Evolutionary conservation across 2,113 vertebrate genomes (phyloP).

Genomic region (Silurus asotus): DNA sequence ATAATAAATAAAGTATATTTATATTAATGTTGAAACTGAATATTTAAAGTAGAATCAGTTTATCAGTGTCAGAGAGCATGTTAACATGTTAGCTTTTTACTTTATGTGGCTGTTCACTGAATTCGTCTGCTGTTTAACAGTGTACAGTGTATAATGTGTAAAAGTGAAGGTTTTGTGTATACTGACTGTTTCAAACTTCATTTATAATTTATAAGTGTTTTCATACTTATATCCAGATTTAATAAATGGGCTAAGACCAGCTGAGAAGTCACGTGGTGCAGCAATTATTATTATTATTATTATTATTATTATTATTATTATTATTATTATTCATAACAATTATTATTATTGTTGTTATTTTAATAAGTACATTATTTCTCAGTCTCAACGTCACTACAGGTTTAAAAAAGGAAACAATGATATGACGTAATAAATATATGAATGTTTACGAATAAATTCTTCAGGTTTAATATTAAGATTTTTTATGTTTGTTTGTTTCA

Average conservation of each 20-base stretch:
- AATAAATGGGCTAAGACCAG: neutral
- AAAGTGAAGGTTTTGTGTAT: neutral
- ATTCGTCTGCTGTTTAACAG: neutral
- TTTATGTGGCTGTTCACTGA: neutral
- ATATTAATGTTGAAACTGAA: neutral
- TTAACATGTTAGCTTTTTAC: neutral
- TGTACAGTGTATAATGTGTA: neutral
- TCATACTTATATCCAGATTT: neutral
- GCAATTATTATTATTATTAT: neutral
- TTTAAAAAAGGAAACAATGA: neutral
- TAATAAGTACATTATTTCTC: too few species aligned
- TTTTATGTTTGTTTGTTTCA: neutral
- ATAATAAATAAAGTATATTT: neutral
- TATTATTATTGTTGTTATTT: too few species aligned
- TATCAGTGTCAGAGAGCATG: neutral
- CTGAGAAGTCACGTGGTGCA: neutral
- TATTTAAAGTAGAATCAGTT: neutral
- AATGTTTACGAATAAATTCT: neutral
- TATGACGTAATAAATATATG: neutral
- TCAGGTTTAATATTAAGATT: neutral
- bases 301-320: too few species aligned
- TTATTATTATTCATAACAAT: too few species aligned
- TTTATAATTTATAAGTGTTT: neutral
- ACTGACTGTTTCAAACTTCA: neutral
- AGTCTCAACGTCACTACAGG: neutral